Evolutionary conservation across 1,140 invertebrate species (phyloP).

Genomic region (Drosophila orosa): DNA sequence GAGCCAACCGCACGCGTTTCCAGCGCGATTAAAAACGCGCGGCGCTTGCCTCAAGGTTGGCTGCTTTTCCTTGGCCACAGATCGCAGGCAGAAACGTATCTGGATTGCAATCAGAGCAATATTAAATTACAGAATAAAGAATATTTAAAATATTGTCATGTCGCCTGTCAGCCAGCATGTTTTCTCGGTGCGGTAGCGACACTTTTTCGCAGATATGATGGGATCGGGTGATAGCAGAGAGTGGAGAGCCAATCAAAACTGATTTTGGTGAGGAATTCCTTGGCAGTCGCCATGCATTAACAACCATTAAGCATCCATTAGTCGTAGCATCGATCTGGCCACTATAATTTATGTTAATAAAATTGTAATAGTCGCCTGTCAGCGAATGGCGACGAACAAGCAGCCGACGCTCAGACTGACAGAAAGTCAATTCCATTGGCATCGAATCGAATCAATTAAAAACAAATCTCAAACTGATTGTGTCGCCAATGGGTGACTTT

Average conservation of each 20-base stretch:
- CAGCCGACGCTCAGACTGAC: slow-evolving; percentile 37
- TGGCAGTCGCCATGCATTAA: slow-evolving; percentile 36
- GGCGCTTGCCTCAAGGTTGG: slow-evolving; percentile 46
- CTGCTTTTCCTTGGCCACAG: slow-evolving; percentile 53
- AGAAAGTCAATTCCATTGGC: slow-evolving; percentile 52
- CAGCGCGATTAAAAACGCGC: slow-evolving; percentile 56
- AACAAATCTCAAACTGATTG: slow-evolving; percentile 55
- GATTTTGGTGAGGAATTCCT: slow-evolving; percentile 45
- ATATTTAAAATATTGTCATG: slow-evolving; percentile 55
- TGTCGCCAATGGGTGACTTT: slow-evolving; percentile 52
- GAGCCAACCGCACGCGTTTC: slow-evolving; percentile 40
- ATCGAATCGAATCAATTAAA: slow-evolving; percentile 71
- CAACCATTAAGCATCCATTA: slow-evolving; percentile 61
- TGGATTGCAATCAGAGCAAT: slow-evolving; percentile 47
- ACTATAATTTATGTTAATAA: slow-evolving; percentile 74
- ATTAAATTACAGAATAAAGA: slow-evolving; percentile 68
- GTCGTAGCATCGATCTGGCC: slow-evolving; percentile 27
- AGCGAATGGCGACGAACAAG: slow-evolving; percentile 65
- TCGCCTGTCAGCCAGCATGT: slow-evolving; percentile 49
- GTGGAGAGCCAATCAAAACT: slow-evolving; percentile 38
- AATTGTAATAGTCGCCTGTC: slow-evolving; percentile 67
- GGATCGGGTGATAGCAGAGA: not conserved
- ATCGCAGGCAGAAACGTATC: slow-evolving; percentile 14
- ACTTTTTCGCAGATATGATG: slow-evolving; percentile 14
- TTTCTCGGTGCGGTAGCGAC: slow-evolving; percentile 17